phyloP scores from a whole-genome alignment of 2,888 invertebrate species.

The Odontothrips loti region DNA sequence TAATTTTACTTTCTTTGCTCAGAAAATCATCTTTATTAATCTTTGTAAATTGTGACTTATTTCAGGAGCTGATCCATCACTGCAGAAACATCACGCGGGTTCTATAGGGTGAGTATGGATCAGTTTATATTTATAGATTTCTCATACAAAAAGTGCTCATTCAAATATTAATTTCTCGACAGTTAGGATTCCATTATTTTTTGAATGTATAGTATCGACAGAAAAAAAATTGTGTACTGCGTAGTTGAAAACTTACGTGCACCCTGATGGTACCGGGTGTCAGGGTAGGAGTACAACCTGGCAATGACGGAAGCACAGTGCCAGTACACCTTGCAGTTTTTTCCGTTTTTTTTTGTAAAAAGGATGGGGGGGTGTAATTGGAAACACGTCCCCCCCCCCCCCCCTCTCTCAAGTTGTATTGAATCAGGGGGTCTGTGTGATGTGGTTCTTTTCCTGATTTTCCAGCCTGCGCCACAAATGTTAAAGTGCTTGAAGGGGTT shows the following conservation, averaged over 20 bases:
- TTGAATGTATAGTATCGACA: constrained; percentile 31
- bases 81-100: constrained; percentile 73
- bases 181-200: constrained; percentile 27
- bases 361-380: no score
- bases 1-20: constrained; percentile 7
- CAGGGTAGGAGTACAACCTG: neutral
- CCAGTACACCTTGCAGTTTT: no score
- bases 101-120: constrained; percentile 67
- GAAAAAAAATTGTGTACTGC: neutral
- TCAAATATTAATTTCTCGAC: constrained; percentile 31
- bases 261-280: neutral
- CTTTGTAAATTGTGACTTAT: constrained; percentile 41
- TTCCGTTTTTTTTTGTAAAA: no score
- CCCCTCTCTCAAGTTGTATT: no score
- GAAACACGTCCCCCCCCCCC: no score
- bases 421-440: no score
- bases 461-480: no score
- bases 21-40: constrained; percentile 16
- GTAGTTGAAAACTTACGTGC: neutral
- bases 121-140: constrained; percentile 18
- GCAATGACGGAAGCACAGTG: no score
- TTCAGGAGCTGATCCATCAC: constrained; percentile 72
- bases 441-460: no score
- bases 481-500: neutral
- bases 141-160: constrained; percentile 28